Percentiles rank a stretch among this genome's conserved stretches.
These are phyloP conservation scores for Drosophila ogumai DNA, from an alignment of 1,140 invertebrate species.

Conservation along the genomic window DNA sequence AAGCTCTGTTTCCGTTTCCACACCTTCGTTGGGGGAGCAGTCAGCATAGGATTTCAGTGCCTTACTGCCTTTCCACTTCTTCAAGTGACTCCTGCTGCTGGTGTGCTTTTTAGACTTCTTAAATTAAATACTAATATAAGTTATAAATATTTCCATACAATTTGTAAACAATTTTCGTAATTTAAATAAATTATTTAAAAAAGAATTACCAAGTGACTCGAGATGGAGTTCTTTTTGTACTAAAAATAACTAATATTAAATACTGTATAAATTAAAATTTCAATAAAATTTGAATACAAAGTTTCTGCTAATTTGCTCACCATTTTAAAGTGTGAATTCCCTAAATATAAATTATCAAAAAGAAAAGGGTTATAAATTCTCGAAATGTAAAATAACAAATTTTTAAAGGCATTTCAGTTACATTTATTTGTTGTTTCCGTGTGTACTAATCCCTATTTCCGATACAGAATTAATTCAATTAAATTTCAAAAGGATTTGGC, in stretches of 20 bases:
- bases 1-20: not conserved
- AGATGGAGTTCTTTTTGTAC: no score
- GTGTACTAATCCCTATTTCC: not conserved
- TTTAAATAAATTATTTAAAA: no score
- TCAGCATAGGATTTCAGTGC: not conserved
- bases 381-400: not conserved
- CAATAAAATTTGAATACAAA: not conserved
- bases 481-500: slow-evolving; percentile 22
- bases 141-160: no score
- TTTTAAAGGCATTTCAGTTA: not conserved
- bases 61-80: not conserved
- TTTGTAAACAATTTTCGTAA: not conserved
- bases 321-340: not conserved
- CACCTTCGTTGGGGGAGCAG: not conserved
- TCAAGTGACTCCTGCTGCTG: not conserved
- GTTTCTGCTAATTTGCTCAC: no score
- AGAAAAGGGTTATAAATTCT: not conserved
- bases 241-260: not conserved
- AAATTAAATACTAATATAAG: not conserved
- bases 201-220: no score
- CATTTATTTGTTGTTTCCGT: not conserved
- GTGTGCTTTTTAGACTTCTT: not conserved
- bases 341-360: not conserved
- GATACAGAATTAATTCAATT: slow-evolving; percentile 37
- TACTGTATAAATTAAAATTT: not conserved